Percentiles rank a stretch among this genome's conserved stretches.
These are phyloP conservation scores for human DNA, from an alignment of 2,113 vertebrate species.

Conservation along the genomic window GRCh38 chr3:43954501-43955000, in stretches of 20 bases:
- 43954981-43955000: background rate
- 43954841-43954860: background rate
- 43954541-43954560: background rate
- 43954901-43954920: background rate
- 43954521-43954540: background rate
- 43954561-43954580: background rate
- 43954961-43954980: background rate
- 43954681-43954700: background rate
- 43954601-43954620: background rate
- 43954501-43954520: background rate
- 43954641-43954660: background rate
- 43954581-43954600: background rate
- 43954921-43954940: background rate
- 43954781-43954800: background rate
- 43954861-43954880: background rate
- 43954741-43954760: background rate
- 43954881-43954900: background rate
- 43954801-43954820: background rate
- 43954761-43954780: background rate
- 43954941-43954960: background rate
- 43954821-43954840: background rate
- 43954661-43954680: background rate
- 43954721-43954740: background rate
- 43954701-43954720: background rate
- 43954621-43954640: background rate